phyloP scores from a whole-genome alignment of 2,888 invertebrate genomes.

The Aethes cnicana region DNA sequence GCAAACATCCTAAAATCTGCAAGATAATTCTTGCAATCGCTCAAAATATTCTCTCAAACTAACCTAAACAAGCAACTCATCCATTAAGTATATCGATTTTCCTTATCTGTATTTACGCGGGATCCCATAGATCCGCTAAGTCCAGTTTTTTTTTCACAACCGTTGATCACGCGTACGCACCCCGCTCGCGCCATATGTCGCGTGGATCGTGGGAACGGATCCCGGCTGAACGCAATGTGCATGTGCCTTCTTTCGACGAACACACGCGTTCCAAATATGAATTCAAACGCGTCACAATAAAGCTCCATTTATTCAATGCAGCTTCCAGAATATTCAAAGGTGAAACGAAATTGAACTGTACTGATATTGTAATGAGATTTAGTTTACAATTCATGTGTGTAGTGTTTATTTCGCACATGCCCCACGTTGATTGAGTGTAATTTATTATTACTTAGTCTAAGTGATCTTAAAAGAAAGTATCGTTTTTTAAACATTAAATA shows the following conservation, averaged over 20 bases:
- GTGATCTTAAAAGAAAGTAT: conserved; percentile 61
- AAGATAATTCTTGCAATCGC: neutral
- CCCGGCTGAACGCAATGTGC: conserved; percentile 70
- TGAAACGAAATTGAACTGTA: conserved; percentile 23
- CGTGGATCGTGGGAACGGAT: conserved; percentile 78
- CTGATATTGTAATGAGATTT: neutral
- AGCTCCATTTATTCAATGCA: conserved; percentile 45
- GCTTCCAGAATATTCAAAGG: conserved; percentile 20
- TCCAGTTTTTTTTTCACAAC: conserved; percentile 75
- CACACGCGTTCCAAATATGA: conserved; percentile 38
- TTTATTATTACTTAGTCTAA: conserved; percentile 64
- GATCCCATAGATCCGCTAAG: conserved; percentile 75
- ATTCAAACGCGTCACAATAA: conserved; percentile 38
- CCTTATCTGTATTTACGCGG: conserved; percentile 57
- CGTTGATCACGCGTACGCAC: conserved; percentile 66
- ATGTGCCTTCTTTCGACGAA: conserved; percentile 54
- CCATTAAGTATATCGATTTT: conserved; percentile 43
- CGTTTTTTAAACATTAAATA: conserved; percentile 40
- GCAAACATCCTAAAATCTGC: no score
- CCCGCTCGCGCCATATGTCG: conserved; percentile 79
- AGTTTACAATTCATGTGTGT: conserved; percentile 30
- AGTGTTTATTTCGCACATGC: conserved; percentile 59
- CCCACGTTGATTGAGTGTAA: conserved; percentile 63
- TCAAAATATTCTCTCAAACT: neutral
- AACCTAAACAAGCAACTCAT: no score